phyloP scores from a whole-genome alignment of 2,888 invertebrate species.

The Eutolmus rufibarbis region DNA sequence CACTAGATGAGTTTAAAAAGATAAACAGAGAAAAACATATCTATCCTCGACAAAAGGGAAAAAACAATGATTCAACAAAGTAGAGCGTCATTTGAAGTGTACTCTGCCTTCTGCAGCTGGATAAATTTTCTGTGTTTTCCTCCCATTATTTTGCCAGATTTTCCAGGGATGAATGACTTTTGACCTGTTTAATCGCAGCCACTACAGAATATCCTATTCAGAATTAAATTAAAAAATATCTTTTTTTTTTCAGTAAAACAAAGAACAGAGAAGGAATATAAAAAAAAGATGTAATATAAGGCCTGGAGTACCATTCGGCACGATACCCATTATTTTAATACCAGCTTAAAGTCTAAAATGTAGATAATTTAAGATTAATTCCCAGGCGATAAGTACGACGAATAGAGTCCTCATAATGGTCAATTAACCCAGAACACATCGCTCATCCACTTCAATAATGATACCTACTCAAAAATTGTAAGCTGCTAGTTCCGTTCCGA shows the following conservation, averaged over 20 bases:
- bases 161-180: slow-evolving; percentile 25
- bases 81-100: slow-evolving; percentile 23
- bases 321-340: background rate
- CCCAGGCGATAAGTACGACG: background rate
- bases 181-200: slow-evolving; percentile 27
- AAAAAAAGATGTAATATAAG: background rate
- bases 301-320: background rate
- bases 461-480: background rate
- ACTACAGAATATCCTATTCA: slow-evolving; percentile 12
- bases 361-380: background rate
- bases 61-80: slow-evolving; percentile 28
- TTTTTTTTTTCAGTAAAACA: background rate
- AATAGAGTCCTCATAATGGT: background rate
- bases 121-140: slow-evolving; percentile 29
- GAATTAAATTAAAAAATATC: slow-evolving; percentile 8
- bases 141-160: slow-evolving; percentile 27
- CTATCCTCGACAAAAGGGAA: slow-evolving; percentile 16
- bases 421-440: slow-evolving; percentile 12
- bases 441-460: background rate
- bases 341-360: background rate
- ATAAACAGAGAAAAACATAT: slow-evolving; percentile 27
- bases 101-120: slow-evolving; percentile 35
- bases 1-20: slow-evolving; percentile 23
- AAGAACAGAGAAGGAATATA: background rate
- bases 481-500: background rate